These are phyloP conservation scores for Trochalopteron elliotii DNA, from an alignment of 2,113 vertebrate species.

Conservation along the genomic window DNA sequence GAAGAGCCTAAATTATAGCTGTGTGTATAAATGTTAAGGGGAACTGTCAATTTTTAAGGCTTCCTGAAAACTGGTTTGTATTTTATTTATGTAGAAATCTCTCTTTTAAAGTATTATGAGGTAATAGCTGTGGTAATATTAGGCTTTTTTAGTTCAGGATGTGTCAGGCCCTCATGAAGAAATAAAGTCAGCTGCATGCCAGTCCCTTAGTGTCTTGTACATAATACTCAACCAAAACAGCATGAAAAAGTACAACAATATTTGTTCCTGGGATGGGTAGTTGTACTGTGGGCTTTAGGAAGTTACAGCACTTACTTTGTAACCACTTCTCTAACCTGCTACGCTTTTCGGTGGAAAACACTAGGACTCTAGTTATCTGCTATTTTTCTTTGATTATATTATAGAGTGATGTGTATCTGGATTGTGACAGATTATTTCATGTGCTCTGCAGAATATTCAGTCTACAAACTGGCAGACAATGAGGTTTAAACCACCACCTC, in stretches of 20 bases:
- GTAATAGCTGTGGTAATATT: not conserved
- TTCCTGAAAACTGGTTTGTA: not conserved
- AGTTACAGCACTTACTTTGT: not conserved
- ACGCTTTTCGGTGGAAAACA: not conserved
- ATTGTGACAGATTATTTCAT: conserved; percentile 25
- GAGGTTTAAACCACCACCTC: conserved; percentile 98
- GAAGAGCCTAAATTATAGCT: not conserved
- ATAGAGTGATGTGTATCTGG: not conserved
- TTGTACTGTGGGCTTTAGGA: not conserved
- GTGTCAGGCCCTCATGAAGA: not conserved
- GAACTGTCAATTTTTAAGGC: not conserved
- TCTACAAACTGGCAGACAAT: conserved; percentile 99
- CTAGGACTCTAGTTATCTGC: not conserved
- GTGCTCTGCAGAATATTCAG: conserved; percentile 88
- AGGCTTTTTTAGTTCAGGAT: not conserved
- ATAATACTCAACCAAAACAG: not conserved
- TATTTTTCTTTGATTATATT: not conserved
- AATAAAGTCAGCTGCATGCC: not conserved
- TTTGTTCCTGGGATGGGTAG: not conserved
- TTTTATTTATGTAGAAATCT: not conserved
- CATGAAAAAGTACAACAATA: not conserved
- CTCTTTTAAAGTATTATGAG: not conserved
- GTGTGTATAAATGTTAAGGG: not conserved
- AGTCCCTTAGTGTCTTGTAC: not conserved
- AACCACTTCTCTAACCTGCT: not conserved